These are phyloP conservation scores for Lepidurus couesii DNA, from an alignment of 1,140 invertebrate genomes.

Conservation along the genomic window DNA sequence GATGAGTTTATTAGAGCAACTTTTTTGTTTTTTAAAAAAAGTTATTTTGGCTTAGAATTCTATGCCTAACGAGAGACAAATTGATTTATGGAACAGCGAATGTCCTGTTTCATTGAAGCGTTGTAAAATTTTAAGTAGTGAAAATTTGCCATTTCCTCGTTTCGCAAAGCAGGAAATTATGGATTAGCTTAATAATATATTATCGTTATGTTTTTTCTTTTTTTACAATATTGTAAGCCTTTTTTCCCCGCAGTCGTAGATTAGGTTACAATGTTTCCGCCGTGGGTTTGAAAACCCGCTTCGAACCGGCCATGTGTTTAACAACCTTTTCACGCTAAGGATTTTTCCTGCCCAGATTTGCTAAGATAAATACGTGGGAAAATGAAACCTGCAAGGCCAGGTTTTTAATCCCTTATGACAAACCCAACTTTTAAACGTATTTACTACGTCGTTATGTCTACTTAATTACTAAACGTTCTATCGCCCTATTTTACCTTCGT, in stretches of 20 bases:
- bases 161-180: conserved; percentile 8
- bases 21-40: too few species aligned
- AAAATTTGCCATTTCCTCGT: conserved; percentile 22
- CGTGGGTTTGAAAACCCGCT: neutral
- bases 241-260: neutral
- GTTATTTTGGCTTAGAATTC: neutral
- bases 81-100: conserved; percentile 1
- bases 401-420: neutral
- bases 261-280: neutral
- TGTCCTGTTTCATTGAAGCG: conserved; percentile 10
- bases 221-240: neutral
- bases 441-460: too few species aligned
- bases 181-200: neutral
- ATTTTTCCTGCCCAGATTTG: neutral
- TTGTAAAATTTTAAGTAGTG: neutral
- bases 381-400: neutral
- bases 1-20: too few species aligned
- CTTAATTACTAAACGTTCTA: too few species aligned
- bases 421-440: neutral
- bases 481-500: too few species aligned
- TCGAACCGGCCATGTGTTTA: neutral
- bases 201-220: neutral
- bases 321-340: neutral
- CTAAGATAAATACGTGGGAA: neutral
- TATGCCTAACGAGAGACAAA: neutral